Evolutionary conservation across 2,888 invertebrate genomes (phyloP).

Genomic region (Zeuzera pyrina): DNA sequence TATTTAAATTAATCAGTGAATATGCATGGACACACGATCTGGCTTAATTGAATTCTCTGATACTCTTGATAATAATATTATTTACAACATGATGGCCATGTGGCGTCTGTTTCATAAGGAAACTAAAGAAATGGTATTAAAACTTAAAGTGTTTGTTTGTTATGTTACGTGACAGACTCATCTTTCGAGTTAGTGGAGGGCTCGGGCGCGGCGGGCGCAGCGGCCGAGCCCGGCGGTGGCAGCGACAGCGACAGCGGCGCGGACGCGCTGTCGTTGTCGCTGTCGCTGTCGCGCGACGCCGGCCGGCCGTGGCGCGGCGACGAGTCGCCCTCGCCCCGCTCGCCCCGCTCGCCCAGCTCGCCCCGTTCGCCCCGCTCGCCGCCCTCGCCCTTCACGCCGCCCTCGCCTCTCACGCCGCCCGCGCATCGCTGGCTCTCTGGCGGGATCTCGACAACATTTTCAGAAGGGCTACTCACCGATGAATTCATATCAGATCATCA

Average conservation of each 20-base stretch:
- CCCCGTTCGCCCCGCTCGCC: constrained; percentile 7
- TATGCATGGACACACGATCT: too few relatives aligned
- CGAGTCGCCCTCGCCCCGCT: constrained; percentile 20
- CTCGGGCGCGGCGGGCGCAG: not conserved
- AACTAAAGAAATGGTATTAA: not conserved
- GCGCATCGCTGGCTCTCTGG: constrained; percentile 14
- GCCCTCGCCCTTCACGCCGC: constrained; percentile 8
- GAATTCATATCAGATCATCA: constrained; percentile 33
- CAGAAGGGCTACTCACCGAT: constrained; percentile 18
- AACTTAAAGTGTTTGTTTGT: not conserved
- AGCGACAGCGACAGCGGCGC: not conserved
- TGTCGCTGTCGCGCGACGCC: constrained; percentile 12
- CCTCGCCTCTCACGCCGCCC: constrained; percentile 23
- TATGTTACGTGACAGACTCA: not conserved
- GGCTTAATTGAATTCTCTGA: too few relatives aligned
- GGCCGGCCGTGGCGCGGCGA: constrained; percentile 16
- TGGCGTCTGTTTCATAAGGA: not conserved
- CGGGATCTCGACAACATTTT: constrained; percentile 8
- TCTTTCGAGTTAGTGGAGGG: constrained; percentile 4
- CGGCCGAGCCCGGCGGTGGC: not conserved
- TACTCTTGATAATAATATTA: too few relatives aligned
- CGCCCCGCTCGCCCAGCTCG: constrained; percentile 13
- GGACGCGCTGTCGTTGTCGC: not conserved
- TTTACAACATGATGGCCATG: too few relatives aligned
- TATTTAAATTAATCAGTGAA: too few relatives aligned